Percentiles rank a stretch among this genome's conserved stretches.
phyloP scores from a whole-genome alignment of 2,888 invertebrate genomes.

The Campopleginae sp. region DNA sequence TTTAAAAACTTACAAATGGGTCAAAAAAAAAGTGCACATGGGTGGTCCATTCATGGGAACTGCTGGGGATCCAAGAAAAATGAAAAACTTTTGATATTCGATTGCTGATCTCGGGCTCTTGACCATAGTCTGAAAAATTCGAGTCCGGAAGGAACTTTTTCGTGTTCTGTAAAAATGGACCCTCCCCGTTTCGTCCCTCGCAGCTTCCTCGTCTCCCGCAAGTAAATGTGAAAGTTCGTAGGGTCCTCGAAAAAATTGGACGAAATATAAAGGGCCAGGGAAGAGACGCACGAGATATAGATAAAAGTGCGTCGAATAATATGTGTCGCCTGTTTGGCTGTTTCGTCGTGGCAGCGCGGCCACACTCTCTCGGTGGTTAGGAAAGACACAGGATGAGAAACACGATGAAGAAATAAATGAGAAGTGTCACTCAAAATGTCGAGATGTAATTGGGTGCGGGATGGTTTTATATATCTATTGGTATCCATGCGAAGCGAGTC shows the following conservation, averaged over 20 bases:
- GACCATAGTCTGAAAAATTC: not conserved
- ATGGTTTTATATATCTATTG: slow-evolving; percentile 69
- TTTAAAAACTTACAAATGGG: not conserved
- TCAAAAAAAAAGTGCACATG: not conserved
- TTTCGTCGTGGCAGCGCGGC: not conserved
- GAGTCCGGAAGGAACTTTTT: not conserved
- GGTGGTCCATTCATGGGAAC: not conserved
- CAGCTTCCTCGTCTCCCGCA: not conserved
- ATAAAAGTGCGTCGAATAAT: slow-evolving; percentile 4
- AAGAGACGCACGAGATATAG: slow-evolving; percentile 7
- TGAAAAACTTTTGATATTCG: not conserved
- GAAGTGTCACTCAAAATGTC: slow-evolving; percentile 81
- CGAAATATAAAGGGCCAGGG: not conserved
- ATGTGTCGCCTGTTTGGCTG: not conserved
- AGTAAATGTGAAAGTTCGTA: not conserved
- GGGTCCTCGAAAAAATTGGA: not conserved
- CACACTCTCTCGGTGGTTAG: not conserved
- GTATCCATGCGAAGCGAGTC: slow-evolving; percentile 18
- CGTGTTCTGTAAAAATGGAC: not conserved
- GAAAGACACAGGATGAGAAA: slow-evolving; percentile 59
- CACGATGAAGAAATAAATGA: slow-evolving; percentile 77
- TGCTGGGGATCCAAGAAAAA: too few species aligned
- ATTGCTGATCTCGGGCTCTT: not conserved
- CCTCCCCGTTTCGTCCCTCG: not conserved
- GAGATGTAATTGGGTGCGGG: slow-evolving; percentile 77